Percentiles rank a stretch among this genome's conserved stretches.
phyloP scores from a whole-genome alignment of 2,888 invertebrate genomes.

The Drosophila ezoana region DNA sequence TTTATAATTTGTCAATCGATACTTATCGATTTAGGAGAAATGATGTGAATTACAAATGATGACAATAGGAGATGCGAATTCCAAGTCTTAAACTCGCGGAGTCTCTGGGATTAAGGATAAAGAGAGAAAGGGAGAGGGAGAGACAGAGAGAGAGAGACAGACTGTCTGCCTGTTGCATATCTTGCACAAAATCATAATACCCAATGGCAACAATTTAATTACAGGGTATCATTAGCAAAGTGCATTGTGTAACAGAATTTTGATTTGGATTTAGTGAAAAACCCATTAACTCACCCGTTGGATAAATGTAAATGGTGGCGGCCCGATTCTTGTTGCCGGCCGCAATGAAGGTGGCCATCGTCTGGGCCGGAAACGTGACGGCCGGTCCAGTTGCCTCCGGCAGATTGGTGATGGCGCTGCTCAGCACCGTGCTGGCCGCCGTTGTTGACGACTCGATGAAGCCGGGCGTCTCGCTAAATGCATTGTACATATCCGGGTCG shows the following conservation, averaged over 20 bases:
- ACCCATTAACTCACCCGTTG: slow-evolving; percentile 87
- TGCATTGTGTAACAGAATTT: slow-evolving; percentile 1
- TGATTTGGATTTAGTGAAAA: neutral
- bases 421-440: slow-evolving; percentile 61
- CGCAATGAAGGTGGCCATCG: slow-evolving; percentile 83
- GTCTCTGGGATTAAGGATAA: no score
- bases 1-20: no score
- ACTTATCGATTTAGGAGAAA: no score
- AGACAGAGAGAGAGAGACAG: no score
- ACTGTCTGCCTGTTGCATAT: no score
- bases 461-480: slow-evolving; percentile 47
- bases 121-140: no score
- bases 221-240: neutral
- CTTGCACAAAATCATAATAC: no score
- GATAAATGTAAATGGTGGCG: slow-evolving; percentile 90
- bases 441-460: slow-evolving; percentile 70
- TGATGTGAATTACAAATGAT: no score
- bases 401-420: slow-evolving; percentile 52
- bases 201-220: neutral
- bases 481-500: slow-evolving; percentile 43
- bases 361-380: slow-evolving; percentile 79
- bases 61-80: no score
- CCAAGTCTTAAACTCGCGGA: no score
- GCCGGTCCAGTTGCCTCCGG: slow-evolving; percentile 48
- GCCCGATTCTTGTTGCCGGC: slow-evolving; percentile 88